phyloP scores from a whole-genome alignment of 2,888 invertebrate species.

The Hartigia nigra region DNA sequence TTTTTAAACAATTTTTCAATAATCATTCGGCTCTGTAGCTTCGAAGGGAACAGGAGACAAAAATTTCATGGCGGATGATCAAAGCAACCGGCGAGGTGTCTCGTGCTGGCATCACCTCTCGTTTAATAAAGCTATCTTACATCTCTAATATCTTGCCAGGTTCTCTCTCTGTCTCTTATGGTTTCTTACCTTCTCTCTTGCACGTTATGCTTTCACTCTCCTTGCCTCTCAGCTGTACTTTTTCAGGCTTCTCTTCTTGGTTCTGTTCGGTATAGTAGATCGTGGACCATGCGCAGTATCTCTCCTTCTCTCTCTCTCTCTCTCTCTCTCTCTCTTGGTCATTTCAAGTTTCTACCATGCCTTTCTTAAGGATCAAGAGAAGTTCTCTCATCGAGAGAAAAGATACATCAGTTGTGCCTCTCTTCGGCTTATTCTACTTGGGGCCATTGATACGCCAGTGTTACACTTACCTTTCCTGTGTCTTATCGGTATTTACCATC shows the following conservation, averaged over 20 bases:
- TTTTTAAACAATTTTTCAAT: no score
- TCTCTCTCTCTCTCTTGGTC: neutral
- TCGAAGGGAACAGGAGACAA: neutral
- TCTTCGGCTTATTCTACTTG: neutral
- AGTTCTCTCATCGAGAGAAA: constrained; percentile 52
- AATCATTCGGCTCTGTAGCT: no score
- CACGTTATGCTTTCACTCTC: constrained; percentile 9
- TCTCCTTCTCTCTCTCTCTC: neutral
- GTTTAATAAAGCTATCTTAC: constrained; percentile 58
- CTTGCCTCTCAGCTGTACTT: constrained; percentile 9
- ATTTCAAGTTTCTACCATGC: constrained; percentile 33
- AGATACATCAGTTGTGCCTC: constrained; percentile 47
- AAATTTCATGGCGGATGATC: constrained; percentile 41
- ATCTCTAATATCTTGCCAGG: constrained; percentile 53
- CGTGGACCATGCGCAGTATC: neutral
- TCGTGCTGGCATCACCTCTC: constrained; percentile 47
- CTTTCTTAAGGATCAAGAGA: constrained; percentile 43
- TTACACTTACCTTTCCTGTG: neutral
- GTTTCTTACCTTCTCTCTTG: neutral
- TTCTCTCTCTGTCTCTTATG: neutral
- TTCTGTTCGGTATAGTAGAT: neutral
- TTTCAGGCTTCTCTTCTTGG: no score
- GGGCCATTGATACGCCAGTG: constrained; percentile 1
- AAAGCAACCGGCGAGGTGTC: constrained; percentile 53
- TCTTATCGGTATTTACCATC: constrained; percentile 35